These are phyloP conservation scores for Geococcyx californianus DNA, from an alignment of 2,113 vertebrate species.

Conservation along the genomic window DNA sequence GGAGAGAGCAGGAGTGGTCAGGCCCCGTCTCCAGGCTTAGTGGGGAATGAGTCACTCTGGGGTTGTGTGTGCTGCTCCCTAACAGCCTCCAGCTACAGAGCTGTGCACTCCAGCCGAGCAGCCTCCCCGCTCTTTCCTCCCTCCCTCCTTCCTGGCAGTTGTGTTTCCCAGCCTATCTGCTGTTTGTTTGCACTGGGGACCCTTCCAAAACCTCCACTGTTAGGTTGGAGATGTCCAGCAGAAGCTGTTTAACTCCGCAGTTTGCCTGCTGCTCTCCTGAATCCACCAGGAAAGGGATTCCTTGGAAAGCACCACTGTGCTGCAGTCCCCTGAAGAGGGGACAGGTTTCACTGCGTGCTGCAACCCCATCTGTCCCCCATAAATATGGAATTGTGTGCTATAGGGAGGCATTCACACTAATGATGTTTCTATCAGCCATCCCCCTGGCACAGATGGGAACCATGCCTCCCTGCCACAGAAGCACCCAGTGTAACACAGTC, in stretches of 20 bases:
- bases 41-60: rapidly evolving
- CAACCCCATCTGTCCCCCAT: rapidly evolving
- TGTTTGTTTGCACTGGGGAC: rapidly evolving
- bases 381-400: too few species aligned
- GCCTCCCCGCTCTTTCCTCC: too few species aligned
- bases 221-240: rapidly evolving
- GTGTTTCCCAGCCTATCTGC: not conserved
- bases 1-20: not conserved
- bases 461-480: not conserved
- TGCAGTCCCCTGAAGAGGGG: not conserved
- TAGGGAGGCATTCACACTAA: rapidly evolving
- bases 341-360: not conserved
- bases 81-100: too few species aligned
- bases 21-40: rapidly evolving
- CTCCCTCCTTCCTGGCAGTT: not conserved
- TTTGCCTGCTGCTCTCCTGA: not conserved
- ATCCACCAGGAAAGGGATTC: not conserved
- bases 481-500: rapidly evolving
- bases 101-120: rapidly evolving
- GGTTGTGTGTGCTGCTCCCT: not conserved
- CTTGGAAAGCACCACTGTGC: not conserved
- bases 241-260: rapidly evolving
- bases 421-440: not conserved
- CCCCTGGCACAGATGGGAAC: not conserved
- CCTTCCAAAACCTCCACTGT: rapidly evolving